A percentile compares a stretch with the other conserved stretches of the same genome.
phyloP scores from a whole-genome alignment of 35 echinoderm and acorn worm genomes.

The Hemicentrotus pulcherrimus region DNA sequence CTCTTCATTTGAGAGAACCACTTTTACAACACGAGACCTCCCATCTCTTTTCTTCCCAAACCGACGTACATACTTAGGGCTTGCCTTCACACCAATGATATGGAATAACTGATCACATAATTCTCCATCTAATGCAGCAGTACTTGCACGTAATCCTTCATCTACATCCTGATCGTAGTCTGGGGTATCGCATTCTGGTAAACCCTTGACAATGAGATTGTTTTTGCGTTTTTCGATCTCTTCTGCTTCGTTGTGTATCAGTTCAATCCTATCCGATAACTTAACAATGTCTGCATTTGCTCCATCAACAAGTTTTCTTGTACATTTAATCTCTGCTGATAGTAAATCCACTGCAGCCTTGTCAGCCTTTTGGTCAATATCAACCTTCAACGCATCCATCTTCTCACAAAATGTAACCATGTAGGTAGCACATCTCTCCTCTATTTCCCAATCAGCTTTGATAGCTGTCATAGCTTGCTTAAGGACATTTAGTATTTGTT shows the following conservation, averaged over 20 bases:
- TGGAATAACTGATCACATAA: slow-evolving; percentile 20
- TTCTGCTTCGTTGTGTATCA: slow-evolving; percentile 20
- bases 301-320: background rate
- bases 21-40: background rate
- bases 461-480: slow-evolving; percentile 42
- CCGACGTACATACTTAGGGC: background rate
- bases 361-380: slow-evolving; percentile 36
- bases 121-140: background rate
- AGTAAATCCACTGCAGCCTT: background rate
- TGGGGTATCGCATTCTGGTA: background rate
- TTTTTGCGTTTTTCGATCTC: slow-evolving; percentile 52
- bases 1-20: background rate
- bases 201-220: slow-evolving; percentile 1
- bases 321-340: background rate
- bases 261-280: background rate
- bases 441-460: slow-evolving; percentile 46
- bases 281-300: slow-evolving; percentile 30
- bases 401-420: background rate
- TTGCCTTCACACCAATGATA: background rate
- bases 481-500: background rate
- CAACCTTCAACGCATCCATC: background rate
- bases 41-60: background rate
- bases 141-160: background rate
- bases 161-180: background rate
- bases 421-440: slow-evolving; percentile 37